Evolutionary conservation across 1,140 invertebrate genomes (phyloP), one percentile per base, ranked within the genome.

Genomic region (Cydia fagiglandana): DNA sequence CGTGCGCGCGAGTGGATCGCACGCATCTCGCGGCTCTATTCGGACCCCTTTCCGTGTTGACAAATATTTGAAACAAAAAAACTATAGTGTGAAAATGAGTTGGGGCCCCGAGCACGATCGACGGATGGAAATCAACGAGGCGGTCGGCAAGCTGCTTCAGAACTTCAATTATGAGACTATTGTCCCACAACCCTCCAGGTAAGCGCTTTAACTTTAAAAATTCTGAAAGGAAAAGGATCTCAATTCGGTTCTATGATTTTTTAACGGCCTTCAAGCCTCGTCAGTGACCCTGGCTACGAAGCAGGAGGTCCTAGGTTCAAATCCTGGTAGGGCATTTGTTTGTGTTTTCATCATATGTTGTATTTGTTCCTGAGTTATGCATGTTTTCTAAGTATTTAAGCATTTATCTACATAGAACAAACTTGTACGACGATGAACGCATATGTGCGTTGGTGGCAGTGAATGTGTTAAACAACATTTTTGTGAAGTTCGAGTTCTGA

Each of bases 161-260:
- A 90, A 83, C 24, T 91, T 92, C 75, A 91, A 91, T 79, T 92
- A 92, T 85, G 88, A 92, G 56, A 88, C 83, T 28, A 92, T 92
- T 17, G 85, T 91, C 73, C 88, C 88, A 4, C 89, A 90, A 45
- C 88, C 88, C 7, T 80, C 84, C 56, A 92, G 86, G 90, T 91
- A 79, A 81, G 90, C 86, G 47, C 64, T 80, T 47, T 47, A 13
- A 13, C 12, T 47, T 13, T 47, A 2, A 64, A 2, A 41, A 10
- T 41, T 34, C 34, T 34, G 34, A 34, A 34, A 41, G 7, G 38
- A 50, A 3, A 13, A 50, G 3, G 47, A n/a, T n/a, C 12, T n/a
- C 12, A 15, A 34, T 50, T n/a, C 47, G 47, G 47, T 15, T n/a
- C 47, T 6, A 34, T 34, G 34, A 34, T 34, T 34, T 30, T 30